Evolutionary conservation across 2,888 invertebrate genomes (phyloP), one percentile per base, ranked within the genome.

Genomic region (Dimorphilus gyrociliatus): DNA sequence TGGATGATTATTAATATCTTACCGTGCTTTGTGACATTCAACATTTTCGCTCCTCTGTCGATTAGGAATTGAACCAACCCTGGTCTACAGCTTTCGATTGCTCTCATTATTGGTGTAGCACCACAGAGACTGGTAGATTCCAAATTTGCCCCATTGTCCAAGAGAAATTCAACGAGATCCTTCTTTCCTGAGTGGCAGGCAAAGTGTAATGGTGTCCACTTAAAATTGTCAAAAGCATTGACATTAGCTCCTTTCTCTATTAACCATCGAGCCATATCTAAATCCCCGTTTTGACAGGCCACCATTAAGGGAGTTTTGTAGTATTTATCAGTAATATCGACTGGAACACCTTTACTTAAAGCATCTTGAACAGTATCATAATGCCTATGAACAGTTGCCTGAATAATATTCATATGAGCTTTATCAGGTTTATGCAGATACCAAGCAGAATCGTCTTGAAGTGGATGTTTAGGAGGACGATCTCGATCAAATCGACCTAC

Each of bases 231-330:
- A 25, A 47, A 38, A 2, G 55, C 46, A 46, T 60, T 59, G 10
- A 62, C 46, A 25, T 45, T 39, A 10, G 62, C 62, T 24, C 60
- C 59, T 35, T 47, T 46, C 25, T 58, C 53, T 6, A 63, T 31
- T 3, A 63, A 45, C 34, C 50, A 53, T 31, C 50, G 48, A 30
- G 50, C 55, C 41, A 60, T 48, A n/a, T 51, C 44, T 6, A 58
- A 33, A 35, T 55, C 53, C 5, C 57, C 58, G 27, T 46, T 39
- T 13, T 48, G 37, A 32, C 51, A 47, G 6, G 61, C 59, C 13
- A 51, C 45, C 60, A 62, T 63, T 10, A 63, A 46, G 2, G 63
- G 61, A 10, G 63, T 63, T 41, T 63, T 63, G 45, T 50, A 63
- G 41, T 50, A 60, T 40, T 53, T 57, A 38, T 63, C 61, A 15